These are phyloP conservation scores for Trachelus stipa DNA, from an alignment of 2,888 invertebrate species.

Conservation along the genomic window DNA sequence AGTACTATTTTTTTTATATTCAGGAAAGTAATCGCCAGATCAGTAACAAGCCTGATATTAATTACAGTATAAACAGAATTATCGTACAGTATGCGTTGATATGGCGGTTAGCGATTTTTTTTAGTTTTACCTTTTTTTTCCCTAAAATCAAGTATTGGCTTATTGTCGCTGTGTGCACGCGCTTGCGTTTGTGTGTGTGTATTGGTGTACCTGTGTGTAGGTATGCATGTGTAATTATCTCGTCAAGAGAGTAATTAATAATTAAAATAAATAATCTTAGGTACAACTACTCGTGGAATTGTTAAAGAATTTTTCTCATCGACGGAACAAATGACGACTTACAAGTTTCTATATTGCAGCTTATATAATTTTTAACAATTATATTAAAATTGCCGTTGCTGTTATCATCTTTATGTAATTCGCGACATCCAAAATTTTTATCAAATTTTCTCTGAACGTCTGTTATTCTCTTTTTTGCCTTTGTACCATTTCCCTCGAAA, in stretches of 20 bases:
- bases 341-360: too few species aligned
- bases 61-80: conserved; percentile 3
- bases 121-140: background rate
- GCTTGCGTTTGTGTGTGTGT: too few species aligned
- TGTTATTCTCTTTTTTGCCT: too few species aligned
- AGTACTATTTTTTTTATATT: conserved; percentile 1
- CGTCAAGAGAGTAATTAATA: conserved; percentile 18
- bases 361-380: too few species aligned
- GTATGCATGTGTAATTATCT: conserved; percentile 13
- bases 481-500: too few species aligned
- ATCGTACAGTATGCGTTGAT: conserved; percentile 3
- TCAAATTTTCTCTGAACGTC: too few species aligned
- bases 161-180: conserved; percentile 1
- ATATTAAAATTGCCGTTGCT: too few species aligned
- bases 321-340: background rate
- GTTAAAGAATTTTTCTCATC: background rate
- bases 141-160: background rate
- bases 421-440: too few species aligned
- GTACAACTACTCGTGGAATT: conserved; percentile 15
- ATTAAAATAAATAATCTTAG: conserved; percentile 27
- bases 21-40: background rate
- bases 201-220: too few species aligned
- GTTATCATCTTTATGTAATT: too few species aligned
- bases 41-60: background rate
- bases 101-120: background rate